These are phyloP conservation scores for Anthophora plumipes DNA, from an alignment of 2,888 invertebrate species.

Conservation along the genomic window DNA sequence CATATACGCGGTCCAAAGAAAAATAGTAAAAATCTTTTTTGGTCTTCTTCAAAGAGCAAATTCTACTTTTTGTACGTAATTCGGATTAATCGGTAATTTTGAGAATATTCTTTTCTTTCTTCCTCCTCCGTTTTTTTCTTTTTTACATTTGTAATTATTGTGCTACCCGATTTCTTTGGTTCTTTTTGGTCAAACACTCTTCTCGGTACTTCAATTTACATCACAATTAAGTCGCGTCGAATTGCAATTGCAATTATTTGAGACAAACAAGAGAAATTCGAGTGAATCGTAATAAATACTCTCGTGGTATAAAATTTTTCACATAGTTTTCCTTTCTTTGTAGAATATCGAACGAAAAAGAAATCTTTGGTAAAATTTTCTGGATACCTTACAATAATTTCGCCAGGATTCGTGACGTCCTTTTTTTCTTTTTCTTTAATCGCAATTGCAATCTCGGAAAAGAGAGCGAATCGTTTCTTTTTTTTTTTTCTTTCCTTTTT, in stretches of 20 bases:
- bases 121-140: not conserved
- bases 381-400: not conserved
- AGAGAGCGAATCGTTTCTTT: not conserved
- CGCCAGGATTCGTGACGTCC: no score
- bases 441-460: constrained; percentile 17
- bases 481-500: no score
- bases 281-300: not conserved
- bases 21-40: constrained; percentile 14
- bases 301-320: not conserved
- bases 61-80: constrained; percentile 13
- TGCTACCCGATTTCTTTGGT: constrained; percentile 57
- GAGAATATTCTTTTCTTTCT: constrained; percentile 20
- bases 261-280: no score
- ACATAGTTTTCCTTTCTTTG: no score
- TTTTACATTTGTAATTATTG: constrained; percentile 47
- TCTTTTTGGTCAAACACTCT: constrained; percentile 57
- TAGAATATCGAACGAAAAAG: not conserved
- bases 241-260: constrained; percentile 34
- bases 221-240: constrained; percentile 33
- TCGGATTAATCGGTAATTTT: constrained; percentile 22
- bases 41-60: constrained; percentile 1
- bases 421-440: no score
- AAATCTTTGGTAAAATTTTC: not conserved
- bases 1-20: not conserved
- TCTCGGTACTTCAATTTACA: constrained; percentile 21